These are phyloP conservation scores for Melanotaenia duboulayi DNA, from an alignment of 2,113 vertebrate species.

Conservation along the genomic window DNA sequence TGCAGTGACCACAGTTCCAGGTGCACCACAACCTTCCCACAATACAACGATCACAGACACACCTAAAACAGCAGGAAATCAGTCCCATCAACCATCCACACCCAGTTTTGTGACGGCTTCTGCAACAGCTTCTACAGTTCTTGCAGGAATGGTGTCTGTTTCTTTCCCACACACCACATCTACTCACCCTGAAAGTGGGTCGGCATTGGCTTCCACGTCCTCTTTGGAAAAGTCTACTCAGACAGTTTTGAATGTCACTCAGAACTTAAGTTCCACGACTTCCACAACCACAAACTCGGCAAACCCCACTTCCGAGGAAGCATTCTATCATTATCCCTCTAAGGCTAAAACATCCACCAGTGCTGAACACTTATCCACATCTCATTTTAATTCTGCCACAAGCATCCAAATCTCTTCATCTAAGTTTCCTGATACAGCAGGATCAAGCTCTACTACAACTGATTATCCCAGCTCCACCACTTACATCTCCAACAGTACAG, in stretches of 20 bases:
- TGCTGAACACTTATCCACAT: background rate
- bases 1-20: background rate
- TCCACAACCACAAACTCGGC: background rate
- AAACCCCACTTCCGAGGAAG: background rate
- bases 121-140: background rate
- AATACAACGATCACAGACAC: background rate
- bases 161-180: background rate
- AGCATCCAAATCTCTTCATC: background rate
- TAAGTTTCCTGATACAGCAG: background rate
- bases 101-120: background rate
- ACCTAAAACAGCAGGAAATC: background rate
- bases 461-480: background rate
- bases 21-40: background rate
- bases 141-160: background rate
- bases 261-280: background rate
- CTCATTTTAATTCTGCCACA: background rate
- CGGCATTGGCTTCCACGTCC: background rate
- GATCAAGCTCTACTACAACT: background rate
- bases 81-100: background rate
- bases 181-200: background rate
- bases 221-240: background rate
- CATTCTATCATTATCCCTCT: background rate
- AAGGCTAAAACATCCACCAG: background rate
- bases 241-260: background rate
- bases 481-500: constrained; percentile 8